These are phyloP conservation scores for Glossophaga mutica DNA, from an alignment of 2,797 vertebrate genomes.

Conservation along the genomic window DNA sequence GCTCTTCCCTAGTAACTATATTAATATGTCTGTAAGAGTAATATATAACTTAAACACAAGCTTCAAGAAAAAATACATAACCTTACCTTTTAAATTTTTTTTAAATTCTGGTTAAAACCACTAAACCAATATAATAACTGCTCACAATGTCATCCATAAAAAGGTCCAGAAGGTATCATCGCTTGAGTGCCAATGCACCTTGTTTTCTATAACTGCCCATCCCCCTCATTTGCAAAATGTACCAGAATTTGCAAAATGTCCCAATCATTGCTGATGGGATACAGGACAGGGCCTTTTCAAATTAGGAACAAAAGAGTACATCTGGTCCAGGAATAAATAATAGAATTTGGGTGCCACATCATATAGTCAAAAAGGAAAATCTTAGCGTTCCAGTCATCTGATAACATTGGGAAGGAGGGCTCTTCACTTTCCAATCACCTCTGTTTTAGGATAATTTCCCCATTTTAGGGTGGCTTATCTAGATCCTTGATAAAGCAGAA, in stretches of 20 bases:
- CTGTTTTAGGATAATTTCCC: not conserved
- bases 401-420: not conserved
- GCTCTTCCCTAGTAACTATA: not conserved
- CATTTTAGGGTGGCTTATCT: too few relatives aligned
- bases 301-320: not conserved
- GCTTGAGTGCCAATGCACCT: not conserved
- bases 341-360: not conserved
- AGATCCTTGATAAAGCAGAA: not conserved
- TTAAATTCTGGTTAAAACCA: not conserved
- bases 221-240: not conserved
- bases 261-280: not conserved
- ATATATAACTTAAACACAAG: not conserved
- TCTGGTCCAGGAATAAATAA: not conserved
- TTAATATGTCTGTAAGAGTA: not conserved
- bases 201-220: not conserved
- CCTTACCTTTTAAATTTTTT: not conserved
- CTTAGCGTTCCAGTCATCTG: not conserved
- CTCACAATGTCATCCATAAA: not conserved
- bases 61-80: not conserved
- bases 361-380: not conserved
- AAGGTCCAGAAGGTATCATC: not conserved
- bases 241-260: not conserved
- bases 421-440: not conserved
- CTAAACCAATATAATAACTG: not conserved
- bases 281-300: not conserved